These are phyloP conservation scores for Agrenia bidenticulata DNA, from an alignment of 2,888 invertebrate species.

Conservation along the genomic window DNA sequence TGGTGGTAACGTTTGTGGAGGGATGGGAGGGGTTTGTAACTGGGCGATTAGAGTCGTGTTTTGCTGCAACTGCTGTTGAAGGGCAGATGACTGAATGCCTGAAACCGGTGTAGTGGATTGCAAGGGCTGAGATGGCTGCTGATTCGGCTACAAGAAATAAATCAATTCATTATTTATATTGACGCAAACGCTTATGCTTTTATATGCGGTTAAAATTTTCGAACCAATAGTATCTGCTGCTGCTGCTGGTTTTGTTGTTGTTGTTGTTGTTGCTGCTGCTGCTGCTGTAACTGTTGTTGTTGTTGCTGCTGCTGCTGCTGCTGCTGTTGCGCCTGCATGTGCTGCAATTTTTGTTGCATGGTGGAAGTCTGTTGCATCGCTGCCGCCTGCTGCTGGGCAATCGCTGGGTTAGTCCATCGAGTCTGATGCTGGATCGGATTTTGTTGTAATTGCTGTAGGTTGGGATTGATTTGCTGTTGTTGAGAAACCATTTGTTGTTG, in stretches of 20 bases:
- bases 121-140: conserved; percentile 14
- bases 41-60: conserved; percentile 48
- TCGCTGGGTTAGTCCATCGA: neutral
- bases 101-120: conserved; percentile 5
- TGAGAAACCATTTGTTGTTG: conserved; percentile 52
- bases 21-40: conserved; percentile 41
- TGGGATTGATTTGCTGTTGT: conserved; percentile 40
- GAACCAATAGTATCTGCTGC: conserved; percentile 34
- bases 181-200: neutral
- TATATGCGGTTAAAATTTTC: no score
- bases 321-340: conserved; percentile 42
- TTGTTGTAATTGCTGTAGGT: conserved; percentile 43
- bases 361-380: neutral
- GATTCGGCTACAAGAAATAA: conserved; percentile 8
- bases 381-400: neutral
- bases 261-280: conserved; percentile 42
- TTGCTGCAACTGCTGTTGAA: conserved; percentile 54
- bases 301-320: conserved; percentile 33
- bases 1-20: conserved; percentile 53
- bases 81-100: conserved; percentile 3
- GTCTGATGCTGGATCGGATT: conserved; percentile 52
- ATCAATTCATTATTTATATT: neutral
- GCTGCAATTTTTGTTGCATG: conserved; percentile 20
- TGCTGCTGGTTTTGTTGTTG: conserved; percentile 33
- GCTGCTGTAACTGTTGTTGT: conserved; percentile 33